phyloP scores from a whole-genome alignment of 2,888 invertebrate genomes.

The Hemaris fuciformis region DNA sequence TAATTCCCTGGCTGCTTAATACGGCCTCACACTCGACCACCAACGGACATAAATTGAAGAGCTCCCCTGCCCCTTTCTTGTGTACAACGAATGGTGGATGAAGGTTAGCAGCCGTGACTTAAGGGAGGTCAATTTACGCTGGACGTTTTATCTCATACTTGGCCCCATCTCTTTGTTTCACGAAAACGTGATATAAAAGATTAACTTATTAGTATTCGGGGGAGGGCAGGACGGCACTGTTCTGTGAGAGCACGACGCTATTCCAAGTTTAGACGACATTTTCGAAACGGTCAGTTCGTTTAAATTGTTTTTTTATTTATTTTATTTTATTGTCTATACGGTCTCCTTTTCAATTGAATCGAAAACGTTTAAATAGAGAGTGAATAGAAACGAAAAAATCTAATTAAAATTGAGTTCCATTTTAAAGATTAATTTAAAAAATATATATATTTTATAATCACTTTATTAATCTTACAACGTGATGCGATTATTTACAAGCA shows the following conservation, averaged over 20 bases:
- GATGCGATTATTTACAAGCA: no score
- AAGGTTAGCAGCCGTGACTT: not conserved
- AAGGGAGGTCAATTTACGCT: slow-evolving; percentile 45
- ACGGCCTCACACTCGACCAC: slow-evolving; percentile 71
- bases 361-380: no score
- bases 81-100: slow-evolving; percentile 24
- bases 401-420: no score
- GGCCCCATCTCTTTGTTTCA: slow-evolving; percentile 77
- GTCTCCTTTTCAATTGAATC: no score
- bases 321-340: not conserved
- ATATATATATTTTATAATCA: no score
- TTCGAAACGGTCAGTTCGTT: not conserved
- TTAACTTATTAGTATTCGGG: slow-evolving; percentile 79
- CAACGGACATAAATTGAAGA: slow-evolving; percentile 51
- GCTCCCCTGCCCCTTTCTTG: slow-evolving; percentile 32
- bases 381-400: no score
- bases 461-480: no score
- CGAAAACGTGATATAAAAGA: slow-evolving; percentile 79
- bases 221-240: slow-evolving; percentile 29
- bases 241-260: slow-evolving; percentile 8
- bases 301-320: not conserved
- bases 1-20: slow-evolving; percentile 77
- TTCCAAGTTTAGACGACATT: slow-evolving; percentile 9
- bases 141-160: slow-evolving; percentile 65
- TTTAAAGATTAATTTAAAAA: no score